These are phyloP conservation scores for Symphodus melops DNA, from an alignment of 2,113 vertebrate genomes.

Conservation along the genomic window DNA sequence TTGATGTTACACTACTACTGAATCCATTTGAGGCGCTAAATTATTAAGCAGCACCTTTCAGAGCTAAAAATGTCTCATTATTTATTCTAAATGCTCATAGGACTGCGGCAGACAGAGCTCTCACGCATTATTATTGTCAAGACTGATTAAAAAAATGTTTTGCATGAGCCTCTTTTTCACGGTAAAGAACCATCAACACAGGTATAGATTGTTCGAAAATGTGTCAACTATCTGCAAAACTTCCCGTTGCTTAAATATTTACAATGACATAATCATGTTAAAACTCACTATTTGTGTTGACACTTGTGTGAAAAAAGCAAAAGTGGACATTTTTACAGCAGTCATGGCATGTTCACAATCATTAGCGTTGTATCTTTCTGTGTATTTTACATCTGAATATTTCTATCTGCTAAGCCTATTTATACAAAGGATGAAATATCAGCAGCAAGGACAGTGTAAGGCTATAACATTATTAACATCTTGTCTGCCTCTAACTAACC, in stretches of 20 bases:
- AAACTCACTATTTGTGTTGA: too few relatives aligned
- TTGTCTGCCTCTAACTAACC: background rate
- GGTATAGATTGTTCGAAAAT: background rate
- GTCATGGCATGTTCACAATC: background rate
- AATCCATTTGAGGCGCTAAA: slow-evolving; percentile 75
- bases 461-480: too few relatives aligned
- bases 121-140: slow-evolving; percentile 39
- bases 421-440: too few relatives aligned
- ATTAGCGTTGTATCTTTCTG: background rate
- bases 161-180: background rate
- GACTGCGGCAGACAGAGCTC: slow-evolving; percentile 29
- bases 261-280: too few relatives aligned
- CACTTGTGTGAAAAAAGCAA: background rate
- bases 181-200: background rate
- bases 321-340: background rate
- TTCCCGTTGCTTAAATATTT: background rate
- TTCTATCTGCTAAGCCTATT: too few relatives aligned
- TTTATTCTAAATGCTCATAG: slow-evolving; percentile 69
- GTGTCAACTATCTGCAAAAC: background rate
- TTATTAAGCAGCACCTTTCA: slow-evolving; percentile 73
- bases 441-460: background rate
- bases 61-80: slow-evolving; percentile 55
- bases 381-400: too few relatives aligned
- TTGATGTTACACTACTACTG: slow-evolving; percentile 40
- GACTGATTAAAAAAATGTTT: slow-evolving; percentile 31